Base-by-base conservation (phyloP, 2,797 vertebrate species). In the Acipenser transmontanus region DNA sequence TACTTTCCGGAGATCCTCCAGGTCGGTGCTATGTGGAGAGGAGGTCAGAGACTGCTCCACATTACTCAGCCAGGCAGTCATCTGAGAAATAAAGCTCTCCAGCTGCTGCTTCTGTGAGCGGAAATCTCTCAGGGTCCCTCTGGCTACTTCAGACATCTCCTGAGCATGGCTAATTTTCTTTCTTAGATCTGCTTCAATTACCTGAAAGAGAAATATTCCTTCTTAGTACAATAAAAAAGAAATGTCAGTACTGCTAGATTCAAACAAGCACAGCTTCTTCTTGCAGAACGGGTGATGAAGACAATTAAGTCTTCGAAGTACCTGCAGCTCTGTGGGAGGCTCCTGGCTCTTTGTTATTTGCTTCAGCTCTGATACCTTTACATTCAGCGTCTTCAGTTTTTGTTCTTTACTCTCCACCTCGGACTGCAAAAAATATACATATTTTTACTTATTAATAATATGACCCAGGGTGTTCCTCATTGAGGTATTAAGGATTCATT, bases 251-350 rank as follows among this genome's bases (percentile, higher is more conserved):
- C 34, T 34, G 34, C 34, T 34, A 34, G 34, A 34, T 34, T 34
- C 34, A 34, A 34, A 34, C 34, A 34, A 34, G 34, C 34, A 34
- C 34, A 34, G 34, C 34, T 34, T 34, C 34, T 34, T 34, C 2
- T 34, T 34, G 34, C 34, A 34, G 34, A 34, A 34, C 34, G 1
- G 34, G 34, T 34, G 34, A 34, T 34, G 34, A 34, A 34, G 34
- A 34, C 34, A 34, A 34, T 34, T 3, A 34, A 4, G 34, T 34
- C 34, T 34, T 3, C 4, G 34, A 34, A 34, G 82, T 80, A 98
- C 96, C 94, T 96, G 95, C 74, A 99, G 93, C 70, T 97, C 91
- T 81, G 91, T 78, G 0, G 94, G 93, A 17, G 86, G 90, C 75
- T 96, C 91, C 73, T 90, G 91, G 73, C 85, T 88, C 68, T 87